A percentile compares a stretch with the other conserved stretches of the same genome.
Conservation (phyloP, 2,113 vertebrate species). For the Elephantulus edwardii region DNA sequence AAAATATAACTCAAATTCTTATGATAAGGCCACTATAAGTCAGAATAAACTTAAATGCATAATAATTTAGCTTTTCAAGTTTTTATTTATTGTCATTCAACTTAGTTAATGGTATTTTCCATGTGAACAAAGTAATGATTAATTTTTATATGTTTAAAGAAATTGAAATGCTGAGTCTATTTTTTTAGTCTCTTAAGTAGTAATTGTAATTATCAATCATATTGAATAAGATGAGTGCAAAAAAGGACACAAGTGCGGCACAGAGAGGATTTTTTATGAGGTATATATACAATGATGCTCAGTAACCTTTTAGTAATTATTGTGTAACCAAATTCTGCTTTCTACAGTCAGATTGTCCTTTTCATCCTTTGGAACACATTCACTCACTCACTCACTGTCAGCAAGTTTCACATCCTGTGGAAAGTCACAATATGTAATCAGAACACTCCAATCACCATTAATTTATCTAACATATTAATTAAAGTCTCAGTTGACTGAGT, state of each 20-base stretch:
- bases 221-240: neutral
- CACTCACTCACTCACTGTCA: no score
- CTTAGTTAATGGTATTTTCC: neutral
- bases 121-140: neutral
- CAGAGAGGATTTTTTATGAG: fast-evolving
- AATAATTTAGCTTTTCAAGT: neutral
- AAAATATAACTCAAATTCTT: neutral
- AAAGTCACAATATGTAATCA: neutral
- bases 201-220: neutral
- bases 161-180: neutral
- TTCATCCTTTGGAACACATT: neutral
- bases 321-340: neutral
- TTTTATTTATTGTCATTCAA: neutral
- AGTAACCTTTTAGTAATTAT: neutral
- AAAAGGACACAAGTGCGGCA: fast-evolving
- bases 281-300: fast-evolving
- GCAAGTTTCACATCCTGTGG: no score
- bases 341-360: neutral
- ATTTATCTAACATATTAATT: neutral
- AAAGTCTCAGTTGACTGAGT: neutral
- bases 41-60: neutral
- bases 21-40: neutral
- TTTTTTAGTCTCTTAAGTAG: neutral
- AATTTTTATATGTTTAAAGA: neutral
- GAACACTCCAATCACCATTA: neutral